These are phyloP conservation scores for Apoderus coryli DNA, from an alignment of 2,888 invertebrate genomes.

Conservation along the genomic window DNA sequence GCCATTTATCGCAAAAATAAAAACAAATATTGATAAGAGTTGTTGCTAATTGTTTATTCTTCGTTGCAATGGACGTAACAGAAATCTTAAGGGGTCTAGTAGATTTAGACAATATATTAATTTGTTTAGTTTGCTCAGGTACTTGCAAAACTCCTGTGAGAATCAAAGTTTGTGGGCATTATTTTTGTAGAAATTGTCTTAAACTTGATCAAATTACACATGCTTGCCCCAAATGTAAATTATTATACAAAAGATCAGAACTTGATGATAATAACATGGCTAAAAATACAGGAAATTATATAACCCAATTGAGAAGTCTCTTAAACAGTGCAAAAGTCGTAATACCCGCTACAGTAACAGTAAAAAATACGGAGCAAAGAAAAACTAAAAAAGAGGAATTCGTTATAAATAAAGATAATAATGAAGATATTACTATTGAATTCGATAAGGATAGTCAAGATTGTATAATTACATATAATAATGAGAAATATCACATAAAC, in stretches of 20 bases:
- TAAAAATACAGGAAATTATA: constrained; percentile 13
- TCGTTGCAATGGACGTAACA: no score
- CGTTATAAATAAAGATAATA: not conserved
- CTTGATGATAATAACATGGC: constrained; percentile 16
- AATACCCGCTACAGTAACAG: no score
- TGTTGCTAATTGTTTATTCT: no score
- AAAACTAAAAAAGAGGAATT: constrained; percentile 8
- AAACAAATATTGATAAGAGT: no score
- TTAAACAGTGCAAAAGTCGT: no score
- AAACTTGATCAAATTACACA: constrained; percentile 12
- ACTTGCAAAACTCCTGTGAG: constrained; percentile 15
- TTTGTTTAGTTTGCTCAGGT: no score
- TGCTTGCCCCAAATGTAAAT: constrained; percentile 20
- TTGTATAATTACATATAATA: constrained; percentile 12
- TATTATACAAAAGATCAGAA: constrained; percentile 15
- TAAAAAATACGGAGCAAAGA: constrained; percentile 9
- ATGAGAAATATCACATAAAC: constrained; percentile 17
- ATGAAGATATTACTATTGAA: not conserved
- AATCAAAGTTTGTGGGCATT: constrained; percentile 22
- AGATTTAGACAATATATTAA: no score
- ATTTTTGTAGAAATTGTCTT: constrained; percentile 20
- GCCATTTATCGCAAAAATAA: no score
- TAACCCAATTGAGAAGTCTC: no score
- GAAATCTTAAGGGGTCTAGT: no score
- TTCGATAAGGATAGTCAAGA: constrained; percentile 3